phyloP scores from a whole-genome alignment of 1,140 invertebrate species.

The Dendrolimus punctatus region DNA sequence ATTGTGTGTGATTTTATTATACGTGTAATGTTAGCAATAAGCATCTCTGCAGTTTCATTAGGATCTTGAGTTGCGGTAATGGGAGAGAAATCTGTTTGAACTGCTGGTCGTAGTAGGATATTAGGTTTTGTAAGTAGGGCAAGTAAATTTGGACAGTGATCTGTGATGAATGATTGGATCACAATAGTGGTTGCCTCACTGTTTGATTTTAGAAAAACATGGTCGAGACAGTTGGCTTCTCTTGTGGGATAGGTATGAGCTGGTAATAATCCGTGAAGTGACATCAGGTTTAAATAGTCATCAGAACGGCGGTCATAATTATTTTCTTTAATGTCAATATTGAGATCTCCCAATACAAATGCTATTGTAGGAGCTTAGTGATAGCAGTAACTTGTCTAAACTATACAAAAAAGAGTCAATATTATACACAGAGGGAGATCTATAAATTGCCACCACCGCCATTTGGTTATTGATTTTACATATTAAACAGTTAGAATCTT shows the following conservation, averaged over 20 bases:
- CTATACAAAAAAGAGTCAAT: not conserved
- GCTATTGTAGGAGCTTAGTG: not conserved
- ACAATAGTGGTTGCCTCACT: too few relatives aligned
- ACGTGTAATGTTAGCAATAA: too few relatives aligned
- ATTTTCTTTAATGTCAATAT: constrained; percentile 4
- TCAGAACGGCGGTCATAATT: not conserved
- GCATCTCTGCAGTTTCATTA: too few relatives aligned
- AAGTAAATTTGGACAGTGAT: too few relatives aligned
- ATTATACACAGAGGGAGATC: not conserved
- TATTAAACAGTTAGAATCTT: not conserved
- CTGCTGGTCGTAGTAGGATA: too few relatives aligned
- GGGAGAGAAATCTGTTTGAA: too few relatives aligned
- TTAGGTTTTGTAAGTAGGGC: too few relatives aligned
- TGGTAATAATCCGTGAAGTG: constrained; percentile 1
- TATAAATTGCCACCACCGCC: too few relatives aligned
- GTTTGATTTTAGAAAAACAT: constrained; percentile 3
- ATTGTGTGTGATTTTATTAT: too few relatives aligned
- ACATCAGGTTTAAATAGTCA: constrained; percentile 5
- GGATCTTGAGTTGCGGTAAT: too few relatives aligned
- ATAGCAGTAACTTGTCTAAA: not conserved
- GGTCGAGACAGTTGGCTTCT: constrained; percentile 4
- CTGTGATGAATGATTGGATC: too few relatives aligned
- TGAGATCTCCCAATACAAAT: constrained; percentile 4
- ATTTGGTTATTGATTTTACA: too few relatives aligned
- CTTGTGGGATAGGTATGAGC: constrained; percentile 6